Evolutionary conservation across 2,113 vertebrate species (phyloP), one percentile per base, ranked within the genome.

Genomic region (Gadus macrocephalus): DNA sequence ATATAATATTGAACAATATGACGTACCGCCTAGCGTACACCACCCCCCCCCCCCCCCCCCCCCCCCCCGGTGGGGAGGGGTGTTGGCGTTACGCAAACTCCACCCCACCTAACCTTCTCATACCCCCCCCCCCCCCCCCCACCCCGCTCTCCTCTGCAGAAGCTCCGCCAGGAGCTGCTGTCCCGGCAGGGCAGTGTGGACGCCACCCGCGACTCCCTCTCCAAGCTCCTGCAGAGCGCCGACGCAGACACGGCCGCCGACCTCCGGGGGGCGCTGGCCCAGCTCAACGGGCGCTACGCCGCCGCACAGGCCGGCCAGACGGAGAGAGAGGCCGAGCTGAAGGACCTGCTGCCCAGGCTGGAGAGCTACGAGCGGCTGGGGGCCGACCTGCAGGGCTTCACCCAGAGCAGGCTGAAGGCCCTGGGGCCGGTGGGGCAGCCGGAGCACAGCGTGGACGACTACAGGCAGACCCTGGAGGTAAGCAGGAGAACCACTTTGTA

Each of bases 401-500:
- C 86, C 0, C 93, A 95, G 88, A 94, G 84, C 84, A 87, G 91
- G 20, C 83, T 83, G 0, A 92, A 94, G 63, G 58, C 89, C 61
- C 28, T 99, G 84, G 94, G 93, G 28, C 90, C 91, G 0, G 94
- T 86, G 3, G 96, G 96, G 5, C 95, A 95, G 68, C 96, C 96
- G 0, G 96, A 98, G 67, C 89, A 86, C 15, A 91, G 94, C 67
- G 91, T 99, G 15, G 90, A 93, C 4, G 92, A 76, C 87, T 98
- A 96, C 89, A 93, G 90, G 76, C 96, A 96, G 74, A 94, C 95
- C 62, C 88, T 98, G 53, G 94, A 97, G 95, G 97, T 99, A 72
- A 90, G 90, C 42, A 1, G 14, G 1, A 2, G 0, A 3, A 66
- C 31, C 42, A 0, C 11, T 1, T 12, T 49, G 11, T 49, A 49